Conservation (phyloP, 1,140 invertebrate species). For the Heliconius congener region DNA sequence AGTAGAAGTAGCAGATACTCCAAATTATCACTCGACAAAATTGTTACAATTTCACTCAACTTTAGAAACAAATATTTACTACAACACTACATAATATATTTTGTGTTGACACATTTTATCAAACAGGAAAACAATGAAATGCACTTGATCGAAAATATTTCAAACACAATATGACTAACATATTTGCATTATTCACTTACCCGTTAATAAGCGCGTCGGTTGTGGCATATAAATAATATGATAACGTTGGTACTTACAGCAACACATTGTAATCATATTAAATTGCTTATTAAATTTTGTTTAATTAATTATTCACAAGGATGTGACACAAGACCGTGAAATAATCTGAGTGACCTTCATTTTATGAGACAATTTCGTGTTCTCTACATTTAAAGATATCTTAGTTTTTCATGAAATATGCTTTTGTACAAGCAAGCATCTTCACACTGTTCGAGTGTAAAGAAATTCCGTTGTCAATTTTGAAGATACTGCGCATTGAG, state of each 20-base stretch:
- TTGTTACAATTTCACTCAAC: neutral
- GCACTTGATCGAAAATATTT: constrained; percentile 2
- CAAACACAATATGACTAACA: constrained; percentile 7
- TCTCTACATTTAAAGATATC: too few relatives aligned
- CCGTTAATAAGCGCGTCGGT: constrained; percentile 14
- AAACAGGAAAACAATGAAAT: constrained; percentile 16
- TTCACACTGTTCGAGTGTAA: too few relatives aligned
- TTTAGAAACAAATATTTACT: neutral
- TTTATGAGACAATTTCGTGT: neutral
- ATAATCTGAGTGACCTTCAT: neutral
- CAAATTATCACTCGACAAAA: constrained; percentile 16
- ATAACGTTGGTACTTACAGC: neutral
- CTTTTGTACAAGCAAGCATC: too few relatives aligned
- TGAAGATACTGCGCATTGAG: too few relatives aligned
- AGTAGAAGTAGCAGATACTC: neutral
- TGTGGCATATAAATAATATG: constrained; percentile 9
- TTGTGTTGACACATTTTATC: neutral
- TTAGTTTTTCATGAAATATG: too few relatives aligned
- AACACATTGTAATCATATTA: neutral
- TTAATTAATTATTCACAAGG: neutral
- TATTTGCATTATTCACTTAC: constrained; percentile 15
- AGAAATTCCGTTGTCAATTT: too few relatives aligned
- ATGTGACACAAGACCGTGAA: neutral
- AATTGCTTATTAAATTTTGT: neutral
- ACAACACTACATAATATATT: neutral